A percentile compares a stretch with the other conserved stretches of the same genome.
Conservation (phyloP, 2,797 vertebrate species). For the Anolis apletophallus region DNA sequence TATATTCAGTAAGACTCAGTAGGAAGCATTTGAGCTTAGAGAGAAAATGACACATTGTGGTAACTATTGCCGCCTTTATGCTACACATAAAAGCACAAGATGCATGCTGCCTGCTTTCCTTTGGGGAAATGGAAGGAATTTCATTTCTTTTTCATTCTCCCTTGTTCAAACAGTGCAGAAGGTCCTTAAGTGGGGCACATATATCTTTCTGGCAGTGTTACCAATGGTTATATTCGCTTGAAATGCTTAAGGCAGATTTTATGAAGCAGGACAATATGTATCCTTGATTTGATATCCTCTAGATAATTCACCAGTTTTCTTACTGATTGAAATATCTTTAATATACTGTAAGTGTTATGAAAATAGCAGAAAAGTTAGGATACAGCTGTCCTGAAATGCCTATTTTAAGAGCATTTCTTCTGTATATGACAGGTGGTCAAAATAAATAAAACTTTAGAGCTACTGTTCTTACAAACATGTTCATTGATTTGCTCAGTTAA, state of each 20-base stretch:
- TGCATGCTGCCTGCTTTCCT: neutral
- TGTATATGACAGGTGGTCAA: too few species aligned
- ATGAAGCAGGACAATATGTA: slow-evolving; percentile 1
- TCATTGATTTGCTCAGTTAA: too few species aligned
- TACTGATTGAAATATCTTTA: too few species aligned
- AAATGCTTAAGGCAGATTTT: slow-evolving; percentile 38
- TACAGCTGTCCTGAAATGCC: too few species aligned
- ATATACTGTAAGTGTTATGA: too few species aligned
- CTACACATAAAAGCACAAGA: slow-evolving; percentile 19
- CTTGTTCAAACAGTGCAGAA: slow-evolving; percentile 37
- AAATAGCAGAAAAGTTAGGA: too few species aligned
- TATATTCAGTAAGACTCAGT: slow-evolving; percentile 39
- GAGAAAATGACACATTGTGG: slow-evolving; percentile 35
- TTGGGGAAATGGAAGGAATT: slow-evolving; percentile 22
- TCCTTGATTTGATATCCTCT: neutral
- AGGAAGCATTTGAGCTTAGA: slow-evolving; percentile 15
- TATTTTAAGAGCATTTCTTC: too few species aligned
- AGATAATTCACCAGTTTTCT: too few species aligned
- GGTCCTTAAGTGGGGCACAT: slow-evolving; percentile 28
- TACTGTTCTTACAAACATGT: too few species aligned
- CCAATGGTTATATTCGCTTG: slow-evolving; percentile 39
- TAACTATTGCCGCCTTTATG: slow-evolving; percentile 1
- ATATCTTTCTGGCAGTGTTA: slow-evolving; percentile 25
- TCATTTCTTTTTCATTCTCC: slow-evolving; percentile 49
- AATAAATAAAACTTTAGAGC: too few species aligned